These are phyloP conservation scores for Mythimna albipuncta DNA, from an alignment of 2,888 invertebrate genomes.

Conservation along the genomic window DNA sequence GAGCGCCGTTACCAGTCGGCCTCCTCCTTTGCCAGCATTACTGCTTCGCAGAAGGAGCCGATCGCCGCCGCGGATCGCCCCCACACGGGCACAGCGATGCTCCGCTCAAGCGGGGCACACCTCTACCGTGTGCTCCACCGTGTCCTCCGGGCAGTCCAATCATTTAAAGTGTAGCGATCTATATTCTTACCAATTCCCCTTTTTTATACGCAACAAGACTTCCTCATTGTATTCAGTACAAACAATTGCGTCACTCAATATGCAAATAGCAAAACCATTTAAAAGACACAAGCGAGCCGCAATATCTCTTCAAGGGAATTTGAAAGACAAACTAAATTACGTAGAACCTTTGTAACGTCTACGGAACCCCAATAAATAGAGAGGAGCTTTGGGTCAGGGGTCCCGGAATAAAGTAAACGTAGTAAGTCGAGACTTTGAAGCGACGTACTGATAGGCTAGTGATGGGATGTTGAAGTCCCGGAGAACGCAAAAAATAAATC, in stretches of 20 bases:
- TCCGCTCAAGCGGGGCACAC: no score
- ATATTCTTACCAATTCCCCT: no score
- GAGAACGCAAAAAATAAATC: not conserved
- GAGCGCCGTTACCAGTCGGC: no score
- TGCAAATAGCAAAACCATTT: conserved; percentile 17
- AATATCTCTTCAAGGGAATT: conserved; percentile 40
- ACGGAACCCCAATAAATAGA: conserved; percentile 60
- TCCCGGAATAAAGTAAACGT: conserved; percentile 43
- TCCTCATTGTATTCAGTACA: not conserved
- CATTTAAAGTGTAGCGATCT: no score
- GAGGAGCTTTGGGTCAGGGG: conserved; percentile 42
- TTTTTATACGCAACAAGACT: not conserved
- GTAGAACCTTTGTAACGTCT: conserved; percentile 32
- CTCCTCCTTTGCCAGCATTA: no score
- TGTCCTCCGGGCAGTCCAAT: no score
- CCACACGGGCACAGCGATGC: no score
- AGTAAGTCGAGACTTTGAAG: conserved; percentile 29
- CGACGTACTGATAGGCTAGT: conserved; percentile 36
- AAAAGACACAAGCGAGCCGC: conserved; percentile 13
- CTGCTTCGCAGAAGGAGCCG: no score
- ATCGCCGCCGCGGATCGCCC: no score
- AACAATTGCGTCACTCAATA: conserved; percentile 7
- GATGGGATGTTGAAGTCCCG: conserved; percentile 31
- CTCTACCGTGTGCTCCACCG: no score
- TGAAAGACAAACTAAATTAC: conserved; percentile 44